These are phyloP conservation scores for Entelurus aequoreus DNA, from an alignment of 2,113 vertebrate genomes.

Conservation along the genomic window DNA sequence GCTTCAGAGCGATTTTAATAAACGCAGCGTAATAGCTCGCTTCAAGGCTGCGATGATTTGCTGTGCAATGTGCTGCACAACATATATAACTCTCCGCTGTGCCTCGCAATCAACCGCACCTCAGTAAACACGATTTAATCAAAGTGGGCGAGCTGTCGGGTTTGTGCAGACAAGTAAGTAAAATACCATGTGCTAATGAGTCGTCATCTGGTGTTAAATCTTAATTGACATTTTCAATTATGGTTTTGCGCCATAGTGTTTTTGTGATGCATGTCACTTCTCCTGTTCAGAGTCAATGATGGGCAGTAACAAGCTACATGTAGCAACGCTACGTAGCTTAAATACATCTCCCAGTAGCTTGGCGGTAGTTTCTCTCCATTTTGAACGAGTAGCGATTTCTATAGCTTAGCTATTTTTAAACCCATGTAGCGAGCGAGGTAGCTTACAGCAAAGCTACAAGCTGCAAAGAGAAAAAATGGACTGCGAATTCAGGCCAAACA, in stretches of 20 bases:
- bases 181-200: constrained; percentile 3
- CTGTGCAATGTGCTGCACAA: constrained; percentile 30
- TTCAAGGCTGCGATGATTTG: constrained; percentile 48
- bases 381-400: no score
- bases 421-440: no score
- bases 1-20: constrained; percentile 39
- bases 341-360: no score
- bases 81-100: constrained; percentile 26
- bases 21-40: constrained; percentile 30
- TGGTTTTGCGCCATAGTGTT: not conserved
- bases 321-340: no score
- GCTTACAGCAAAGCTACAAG: no score
- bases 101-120: constrained; percentile 38
- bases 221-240: not conserved
- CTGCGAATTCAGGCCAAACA: no score
- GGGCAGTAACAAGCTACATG: no score
- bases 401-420: no score
- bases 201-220: not conserved
- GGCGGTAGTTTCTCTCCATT: no score
- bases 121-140: constrained; percentile 37
- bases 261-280: not conserved
- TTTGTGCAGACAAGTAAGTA: constrained; percentile 6
- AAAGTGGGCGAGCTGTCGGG: constrained; percentile 13
- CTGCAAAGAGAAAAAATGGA: no score
- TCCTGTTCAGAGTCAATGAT: not conserved